A percentile compares a stretch with the other conserved stretches of the same genome.
These are phyloP conservation scores for Troilus luridus DNA, from an alignment of 2,888 invertebrate species.

Conservation along the genomic window DNA sequence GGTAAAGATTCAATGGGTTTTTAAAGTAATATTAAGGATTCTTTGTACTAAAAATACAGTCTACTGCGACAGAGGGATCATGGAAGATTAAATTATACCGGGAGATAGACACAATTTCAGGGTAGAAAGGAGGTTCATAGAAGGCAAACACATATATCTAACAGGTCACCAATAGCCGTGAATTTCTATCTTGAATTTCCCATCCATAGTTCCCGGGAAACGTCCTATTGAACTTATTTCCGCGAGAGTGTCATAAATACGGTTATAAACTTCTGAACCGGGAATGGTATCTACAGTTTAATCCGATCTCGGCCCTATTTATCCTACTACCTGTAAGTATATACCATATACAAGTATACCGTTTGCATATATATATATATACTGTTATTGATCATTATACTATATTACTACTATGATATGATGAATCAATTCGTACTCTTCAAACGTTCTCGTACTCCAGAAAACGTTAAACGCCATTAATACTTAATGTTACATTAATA, in stretches of 20 bases:
- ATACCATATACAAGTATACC: not conserved
- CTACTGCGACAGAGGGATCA: not conserved
- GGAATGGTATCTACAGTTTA: not conserved
- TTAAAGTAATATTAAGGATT: too few species aligned
- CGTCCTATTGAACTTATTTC: constrained; percentile 13
- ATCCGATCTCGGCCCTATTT: not conserved
- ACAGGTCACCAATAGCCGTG: not conserved
- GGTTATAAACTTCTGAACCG: not conserved
- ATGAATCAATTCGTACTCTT: too few species aligned
- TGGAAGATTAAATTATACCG: not conserved
- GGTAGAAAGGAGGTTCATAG: not conserved
- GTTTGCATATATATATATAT: not conserved
- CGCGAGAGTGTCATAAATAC: not conserved
- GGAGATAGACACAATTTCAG: not conserved
- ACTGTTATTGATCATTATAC: not conserved
- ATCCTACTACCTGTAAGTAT: not conserved
- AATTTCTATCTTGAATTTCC: not conserved
- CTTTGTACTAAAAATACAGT: too few species aligned
- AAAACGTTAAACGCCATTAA: too few species aligned
- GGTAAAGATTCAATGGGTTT: too few species aligned
- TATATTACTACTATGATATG: not conserved
- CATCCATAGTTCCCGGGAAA: not conserved
- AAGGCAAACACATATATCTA: not conserved
- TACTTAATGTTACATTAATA: too few species aligned
- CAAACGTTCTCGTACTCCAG: too few species aligned